These are phyloP conservation scores for Ctenopoma kingsleyae DNA, from an alignment of 2,797 vertebrate species.

Conservation along the genomic window DNA sequence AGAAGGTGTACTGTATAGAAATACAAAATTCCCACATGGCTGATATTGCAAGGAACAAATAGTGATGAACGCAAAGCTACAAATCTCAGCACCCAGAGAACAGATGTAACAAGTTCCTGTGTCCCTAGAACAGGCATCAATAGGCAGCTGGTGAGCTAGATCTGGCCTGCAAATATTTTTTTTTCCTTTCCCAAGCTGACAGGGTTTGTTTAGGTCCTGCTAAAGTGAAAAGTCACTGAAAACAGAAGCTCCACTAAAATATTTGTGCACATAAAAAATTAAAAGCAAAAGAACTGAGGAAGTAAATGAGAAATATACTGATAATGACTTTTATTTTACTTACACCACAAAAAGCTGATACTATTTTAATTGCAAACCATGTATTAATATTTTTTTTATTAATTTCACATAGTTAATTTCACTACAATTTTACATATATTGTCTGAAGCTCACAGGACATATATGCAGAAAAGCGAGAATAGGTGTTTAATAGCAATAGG, in stretches of 20 bases:
- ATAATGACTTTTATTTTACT: neutral
- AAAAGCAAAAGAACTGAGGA: neutral
- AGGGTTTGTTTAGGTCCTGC: constrained; percentile 28
- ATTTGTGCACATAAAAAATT: neutral
- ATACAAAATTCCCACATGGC: constrained; percentile 17
- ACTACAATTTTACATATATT: neutral
- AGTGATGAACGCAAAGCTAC: constrained; percentile 27
- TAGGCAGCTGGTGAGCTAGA: constrained; percentile 50
- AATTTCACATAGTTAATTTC: neutral
- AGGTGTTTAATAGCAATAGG: neutral
- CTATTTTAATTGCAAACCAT: no score
- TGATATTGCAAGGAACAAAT: constrained; percentile 27
- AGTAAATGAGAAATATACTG: neutral
- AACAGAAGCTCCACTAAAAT: neutral
- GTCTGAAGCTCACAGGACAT: neutral
- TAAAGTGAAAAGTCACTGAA: constrained; percentile 7
- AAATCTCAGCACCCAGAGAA: constrained; percentile 41
- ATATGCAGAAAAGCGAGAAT: neutral
- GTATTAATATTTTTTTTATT: neutral
- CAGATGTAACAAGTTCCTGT: constrained; percentile 61
- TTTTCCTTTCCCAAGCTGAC: constrained; percentile 19
- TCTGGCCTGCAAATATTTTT: constrained; percentile 28
- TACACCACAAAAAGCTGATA: neutral
- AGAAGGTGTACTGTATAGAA: neutral
- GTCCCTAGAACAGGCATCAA: constrained; percentile 48